Evolutionary conservation across 1,140 invertebrate genomes (phyloP), one percentile per base, ranked within the genome.

Genomic region (Yoshiicerus persimilis): DNA sequence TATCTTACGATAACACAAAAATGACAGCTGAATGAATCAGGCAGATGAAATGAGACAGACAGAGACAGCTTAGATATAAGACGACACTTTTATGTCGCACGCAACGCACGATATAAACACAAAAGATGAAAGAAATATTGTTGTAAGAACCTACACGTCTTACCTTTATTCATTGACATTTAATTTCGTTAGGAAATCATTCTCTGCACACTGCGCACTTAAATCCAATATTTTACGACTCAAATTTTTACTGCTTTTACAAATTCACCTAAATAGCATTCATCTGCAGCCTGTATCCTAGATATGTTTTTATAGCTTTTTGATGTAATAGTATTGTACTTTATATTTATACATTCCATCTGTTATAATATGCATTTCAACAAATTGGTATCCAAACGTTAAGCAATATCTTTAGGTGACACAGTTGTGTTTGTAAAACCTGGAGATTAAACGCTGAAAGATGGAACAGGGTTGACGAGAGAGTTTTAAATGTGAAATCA

Each of bases 21-120:
- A 62, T 75, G 86, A 83, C 86, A 87, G 86, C 86, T 87, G 86
- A 87, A 87, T 87, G 86, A 87, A 80, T 32, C 25, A 62, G 86
- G 27, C 36, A 86, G 56, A 64, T 56, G 84, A 64, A 30, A 36
- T 36, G 84, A 38, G 85, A 87, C 36, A 41, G 39, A 83, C 25
- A 87, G 70, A 87, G 23, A 80, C 23, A 83, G 32, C 75, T 34
- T 13, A 38, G 27, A 36, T 80, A 80, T n/a, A 36, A n/a, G 32
- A 34, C 9, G 32, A 80, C 75, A 80, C 38, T 80, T 80, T 38
- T 32, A 80, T 16, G 25, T 30, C 27, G 66, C 66, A 70, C 66
- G 66, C 66, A 70, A 70, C 66, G 66, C 34, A 75, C 66, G 66
- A 66, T 75, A 70, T 38, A 87, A 70, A 66, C 27, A 87, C 13